These are phyloP conservation scores for Larimichthys crocea DNA, from an alignment of 2,113 vertebrate species.

Conservation along the genomic window DNA sequence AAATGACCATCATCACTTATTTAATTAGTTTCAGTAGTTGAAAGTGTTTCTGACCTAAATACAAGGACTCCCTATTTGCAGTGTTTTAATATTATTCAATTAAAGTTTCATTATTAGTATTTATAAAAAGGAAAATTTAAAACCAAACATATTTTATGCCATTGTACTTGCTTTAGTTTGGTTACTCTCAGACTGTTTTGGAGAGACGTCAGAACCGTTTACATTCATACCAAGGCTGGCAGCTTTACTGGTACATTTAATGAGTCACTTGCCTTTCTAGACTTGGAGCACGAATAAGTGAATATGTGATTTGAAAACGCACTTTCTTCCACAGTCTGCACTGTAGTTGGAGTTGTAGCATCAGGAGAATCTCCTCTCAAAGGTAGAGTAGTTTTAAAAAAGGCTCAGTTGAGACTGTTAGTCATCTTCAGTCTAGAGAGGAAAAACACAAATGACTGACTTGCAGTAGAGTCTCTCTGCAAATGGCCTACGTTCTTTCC, in stretches of 20 bases:
- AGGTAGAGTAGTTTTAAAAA: slow-evolving; percentile 48
- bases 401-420: slow-evolving; percentile 35
- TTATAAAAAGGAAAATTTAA: background rate
- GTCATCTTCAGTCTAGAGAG: slow-evolving; percentile 26
- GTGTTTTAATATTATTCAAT: slow-evolving; percentile 18
- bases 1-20: slow-evolving; percentile 55
- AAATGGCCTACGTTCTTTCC: background rate
- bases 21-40: slow-evolving; percentile 58
- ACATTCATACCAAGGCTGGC: slow-evolving; percentile 20
- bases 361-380: slow-evolving; percentile 43
- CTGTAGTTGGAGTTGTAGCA: slow-evolving; percentile 51
- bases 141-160: background rate
- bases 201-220: slow-evolving; percentile 30
- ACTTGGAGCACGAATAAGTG: slow-evolving; percentile 57
- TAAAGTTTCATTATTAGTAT: slow-evolving; percentile 23
- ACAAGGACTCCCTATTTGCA: slow-evolving; percentile 25
- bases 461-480: slow-evolving; percentile 9
- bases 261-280: slow-evolving; percentile 47
- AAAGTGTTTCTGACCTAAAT: slow-evolving; percentile 62
- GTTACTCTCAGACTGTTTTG: background rate
- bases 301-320: slow-evolving; percentile 48
- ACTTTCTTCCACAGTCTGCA: slow-evolving; percentile 24
- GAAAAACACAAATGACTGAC: slow-evolving; percentile 34
- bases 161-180: background rate
- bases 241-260: slow-evolving; percentile 52